Conservation (phyloP, 2,797 vertebrate genomes). For the Notoglanidium macrostoma region DNA sequence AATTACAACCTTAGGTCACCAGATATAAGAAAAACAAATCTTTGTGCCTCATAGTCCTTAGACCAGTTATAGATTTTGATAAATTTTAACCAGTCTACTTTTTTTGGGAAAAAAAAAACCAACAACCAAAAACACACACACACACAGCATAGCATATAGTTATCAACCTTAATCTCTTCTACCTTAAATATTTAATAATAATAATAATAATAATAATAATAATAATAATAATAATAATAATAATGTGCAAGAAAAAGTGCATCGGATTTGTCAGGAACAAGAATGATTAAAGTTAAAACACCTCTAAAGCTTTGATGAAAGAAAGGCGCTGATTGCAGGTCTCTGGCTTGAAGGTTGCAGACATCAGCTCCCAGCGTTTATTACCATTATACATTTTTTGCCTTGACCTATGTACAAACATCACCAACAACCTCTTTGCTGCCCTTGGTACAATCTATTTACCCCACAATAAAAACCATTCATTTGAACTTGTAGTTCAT, state of each 20-base stretch:
- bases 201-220: slow-evolving; percentile 5
- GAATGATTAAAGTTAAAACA: neutral
- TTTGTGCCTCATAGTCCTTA: neutral
- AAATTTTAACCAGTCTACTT: neutral
- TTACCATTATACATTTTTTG: slow-evolving; percentile 13
- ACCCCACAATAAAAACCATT: slow-evolving; percentile 25
- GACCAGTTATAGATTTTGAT: neutral
- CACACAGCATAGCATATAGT: neutral
- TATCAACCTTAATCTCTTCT: neutral
- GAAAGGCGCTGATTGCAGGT: neutral
- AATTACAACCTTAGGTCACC: slow-evolving; percentile 60
- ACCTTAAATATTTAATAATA: slow-evolving; percentile 14
- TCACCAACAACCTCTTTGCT: slow-evolving; percentile 5
- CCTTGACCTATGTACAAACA: slow-evolving; percentile 36
- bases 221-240: slow-evolving; percentile 15
- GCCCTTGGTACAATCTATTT: slow-evolving; percentile 36
- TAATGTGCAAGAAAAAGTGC: neutral
- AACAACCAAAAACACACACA: too few species aligned
- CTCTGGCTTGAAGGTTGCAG: slow-evolving; percentile 30
- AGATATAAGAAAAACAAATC: neutral
- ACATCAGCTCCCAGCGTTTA: slow-evolving; percentile 39
- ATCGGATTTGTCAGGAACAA: neutral
- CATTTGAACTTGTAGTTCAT: slow-evolving; percentile 31
- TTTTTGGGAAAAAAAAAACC: too few species aligned
- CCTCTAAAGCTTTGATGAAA: slow-evolving; percentile 6